These are phyloP conservation scores for Globia sparganii DNA, from an alignment of 2,888 invertebrate species.

Conservation along the genomic window DNA sequence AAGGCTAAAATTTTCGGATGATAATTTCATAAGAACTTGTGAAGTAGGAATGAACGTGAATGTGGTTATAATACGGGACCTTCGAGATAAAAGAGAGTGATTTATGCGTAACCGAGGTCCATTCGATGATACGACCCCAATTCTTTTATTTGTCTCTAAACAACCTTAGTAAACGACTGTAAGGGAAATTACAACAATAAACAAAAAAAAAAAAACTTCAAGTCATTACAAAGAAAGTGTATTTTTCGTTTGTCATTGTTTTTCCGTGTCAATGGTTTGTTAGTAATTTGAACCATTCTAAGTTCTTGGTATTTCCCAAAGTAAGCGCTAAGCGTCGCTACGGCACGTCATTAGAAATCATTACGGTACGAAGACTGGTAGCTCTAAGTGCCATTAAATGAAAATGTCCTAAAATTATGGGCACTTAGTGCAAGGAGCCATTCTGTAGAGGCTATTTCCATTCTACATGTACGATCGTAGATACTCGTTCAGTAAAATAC, in stretches of 20 bases:
- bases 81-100: constrained; percentile 8
- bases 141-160: constrained; percentile 31
- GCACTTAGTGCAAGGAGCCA: constrained; percentile 74
- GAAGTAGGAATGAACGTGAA: neutral
- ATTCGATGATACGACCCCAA: constrained; percentile 26
- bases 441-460: constrained; percentile 68
- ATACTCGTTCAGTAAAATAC: constrained; percentile 34
- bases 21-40: neutral
- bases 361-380: constrained; percentile 71
- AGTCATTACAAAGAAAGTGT: constrained; percentile 49
- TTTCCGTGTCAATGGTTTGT: constrained; percentile 67
- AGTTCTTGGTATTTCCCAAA: constrained; percentile 59
- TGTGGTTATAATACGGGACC: neutral
- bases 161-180: constrained; percentile 30
- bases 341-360: constrained; percentile 73
- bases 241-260: constrained; percentile 59
- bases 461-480: constrained; percentile 56
- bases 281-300: constrained; percentile 66
- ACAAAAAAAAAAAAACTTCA: constrained; percentile 51
- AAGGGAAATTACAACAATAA: constrained; percentile 56
- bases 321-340: constrained; percentile 63
- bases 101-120: constrained; percentile 4
- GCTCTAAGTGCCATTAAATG: constrained; percentile 75
- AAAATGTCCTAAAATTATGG: constrained; percentile 76
- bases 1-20: neutral